Conservation (phyloP, 2,888 invertebrate species). For the Sarcophaga carnaria region DNA sequence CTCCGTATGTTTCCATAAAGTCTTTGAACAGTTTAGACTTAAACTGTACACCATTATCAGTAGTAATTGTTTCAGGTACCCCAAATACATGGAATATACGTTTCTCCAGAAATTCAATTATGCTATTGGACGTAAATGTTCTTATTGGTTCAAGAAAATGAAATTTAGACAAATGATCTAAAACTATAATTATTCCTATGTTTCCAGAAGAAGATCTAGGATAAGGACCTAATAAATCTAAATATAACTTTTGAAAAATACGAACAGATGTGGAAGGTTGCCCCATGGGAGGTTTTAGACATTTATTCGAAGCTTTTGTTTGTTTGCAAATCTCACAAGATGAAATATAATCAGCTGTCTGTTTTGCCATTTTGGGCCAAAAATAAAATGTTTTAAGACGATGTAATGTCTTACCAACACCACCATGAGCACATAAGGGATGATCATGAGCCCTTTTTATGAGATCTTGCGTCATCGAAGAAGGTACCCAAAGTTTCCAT, state of each 20-base stretch:
- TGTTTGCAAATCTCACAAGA: constrained; percentile 8
- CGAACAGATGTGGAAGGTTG: constrained; percentile 6
- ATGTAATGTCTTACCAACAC: not conserved
- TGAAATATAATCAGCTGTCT: constrained; percentile 14
- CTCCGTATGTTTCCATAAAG: not conserved
- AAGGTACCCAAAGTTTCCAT: too few species aligned
- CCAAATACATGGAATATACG: constrained; percentile 21
- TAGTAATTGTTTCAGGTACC: constrained; percentile 17
- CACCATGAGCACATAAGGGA: not conserved
- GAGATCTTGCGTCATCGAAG: not conserved
- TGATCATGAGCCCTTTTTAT: not conserved
- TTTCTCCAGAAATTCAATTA: not conserved
- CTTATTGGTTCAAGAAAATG: too few species aligned
- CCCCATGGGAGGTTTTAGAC: constrained; percentile 10
- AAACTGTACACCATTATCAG: constrained; percentile 33
- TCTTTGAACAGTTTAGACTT: constrained; percentile 5
- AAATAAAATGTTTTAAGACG: constrained; percentile 4
- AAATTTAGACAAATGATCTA: too few species aligned
- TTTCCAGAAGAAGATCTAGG: not conserved
- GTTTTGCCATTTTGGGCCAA: constrained; percentile 31
- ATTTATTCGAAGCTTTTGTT: constrained; percentile 9
- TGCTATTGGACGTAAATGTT: not conserved
- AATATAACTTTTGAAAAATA: constrained; percentile 1
- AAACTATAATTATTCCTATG: too few species aligned
- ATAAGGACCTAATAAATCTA: constrained; percentile 14